phyloP scores from a whole-genome alignment of 2,113 vertebrate species.

The Cinclus mexicanus region DNA sequence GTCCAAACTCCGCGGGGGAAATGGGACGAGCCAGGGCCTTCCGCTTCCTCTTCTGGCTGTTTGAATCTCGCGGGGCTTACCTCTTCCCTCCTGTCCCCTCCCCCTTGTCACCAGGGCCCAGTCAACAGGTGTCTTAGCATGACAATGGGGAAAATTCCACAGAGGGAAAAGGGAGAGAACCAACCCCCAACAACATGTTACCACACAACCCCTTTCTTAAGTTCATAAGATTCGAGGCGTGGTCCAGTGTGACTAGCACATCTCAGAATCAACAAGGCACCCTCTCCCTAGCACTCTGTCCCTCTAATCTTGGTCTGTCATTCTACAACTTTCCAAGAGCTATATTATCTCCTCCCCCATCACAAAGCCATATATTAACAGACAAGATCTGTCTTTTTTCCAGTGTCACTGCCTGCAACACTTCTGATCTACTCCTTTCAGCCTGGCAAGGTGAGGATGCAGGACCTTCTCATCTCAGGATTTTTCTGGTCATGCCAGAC shows the following conservation, averaged over 20 bases:
- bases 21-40: no score
- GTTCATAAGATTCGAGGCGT: rapidly evolving
- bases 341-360: not conserved
- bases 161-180: no score
- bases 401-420: not conserved
- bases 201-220: not conserved
- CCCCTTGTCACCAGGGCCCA: no score
- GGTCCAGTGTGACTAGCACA: not conserved
- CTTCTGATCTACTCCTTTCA: not conserved
- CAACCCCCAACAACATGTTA: not conserved
- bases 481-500: not conserved
- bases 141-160: no score
- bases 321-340: not conserved
- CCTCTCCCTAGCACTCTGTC: not conserved
- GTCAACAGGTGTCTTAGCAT: no score
- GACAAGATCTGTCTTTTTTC: not conserved
- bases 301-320: not conserved
- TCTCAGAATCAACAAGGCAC: rapidly evolving
- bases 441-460: not conserved
- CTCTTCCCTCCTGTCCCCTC: no score
- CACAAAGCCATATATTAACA: not conserved
- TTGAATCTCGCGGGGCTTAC: no score
- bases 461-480: not conserved
- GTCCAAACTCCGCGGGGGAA: no score
- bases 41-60: no score